phyloP scores from a whole-genome alignment of 2,888 invertebrate genomes.

The Bombylius major region DNA sequence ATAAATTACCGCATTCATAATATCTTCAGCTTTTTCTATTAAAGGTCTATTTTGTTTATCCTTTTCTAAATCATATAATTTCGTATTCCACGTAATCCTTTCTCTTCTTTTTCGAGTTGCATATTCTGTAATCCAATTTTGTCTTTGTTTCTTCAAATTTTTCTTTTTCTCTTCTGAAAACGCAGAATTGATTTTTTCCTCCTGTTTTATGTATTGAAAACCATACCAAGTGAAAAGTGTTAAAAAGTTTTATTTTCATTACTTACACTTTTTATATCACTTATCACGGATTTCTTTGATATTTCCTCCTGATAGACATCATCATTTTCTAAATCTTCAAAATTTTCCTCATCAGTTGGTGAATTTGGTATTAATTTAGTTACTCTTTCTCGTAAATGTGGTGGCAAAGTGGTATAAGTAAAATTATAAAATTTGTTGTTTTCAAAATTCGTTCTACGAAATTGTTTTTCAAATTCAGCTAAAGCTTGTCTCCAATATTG shows the following conservation, averaged over 20 bases:
- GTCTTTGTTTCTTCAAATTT: not conserved
- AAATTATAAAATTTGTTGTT: slow-evolving; percentile 22
- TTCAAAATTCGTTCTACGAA: slow-evolving; percentile 13
- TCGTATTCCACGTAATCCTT: slow-evolving; percentile 31
- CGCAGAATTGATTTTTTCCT: too few relatives aligned
- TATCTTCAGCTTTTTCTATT: slow-evolving; percentile 33
- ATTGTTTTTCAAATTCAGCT: slow-evolving; percentile 23
- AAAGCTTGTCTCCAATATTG: slow-evolving; percentile 27
- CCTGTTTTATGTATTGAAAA: too few relatives aligned
- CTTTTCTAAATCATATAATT: slow-evolving; percentile 25
- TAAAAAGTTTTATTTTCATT: too few relatives aligned
- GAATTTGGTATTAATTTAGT: slow-evolving; percentile 26
- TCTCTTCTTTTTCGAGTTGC: slow-evolving; percentile 24
- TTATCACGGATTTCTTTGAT: too few relatives aligned
- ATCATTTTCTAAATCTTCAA: slow-evolving; percentile 15
- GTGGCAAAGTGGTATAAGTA: slow-evolving; percentile 27
- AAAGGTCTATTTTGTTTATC: slow-evolving; percentile 24
- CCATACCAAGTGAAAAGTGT: too few relatives aligned
- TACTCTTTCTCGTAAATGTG: slow-evolving; percentile 24
- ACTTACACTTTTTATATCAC: too few relatives aligned
- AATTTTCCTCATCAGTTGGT: slow-evolving; percentile 24
- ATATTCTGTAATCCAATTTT: slow-evolving; percentile 29
- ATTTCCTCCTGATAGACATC: too few relatives aligned
- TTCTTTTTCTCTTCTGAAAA: not conserved
- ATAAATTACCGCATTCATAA: slow-evolving; percentile 30